Evolutionary conservation across 2,888 invertebrate genomes (phyloP), one percentile per base, ranked within the genome.

Genomic region (Cylindroiulus punctatus): DNA sequence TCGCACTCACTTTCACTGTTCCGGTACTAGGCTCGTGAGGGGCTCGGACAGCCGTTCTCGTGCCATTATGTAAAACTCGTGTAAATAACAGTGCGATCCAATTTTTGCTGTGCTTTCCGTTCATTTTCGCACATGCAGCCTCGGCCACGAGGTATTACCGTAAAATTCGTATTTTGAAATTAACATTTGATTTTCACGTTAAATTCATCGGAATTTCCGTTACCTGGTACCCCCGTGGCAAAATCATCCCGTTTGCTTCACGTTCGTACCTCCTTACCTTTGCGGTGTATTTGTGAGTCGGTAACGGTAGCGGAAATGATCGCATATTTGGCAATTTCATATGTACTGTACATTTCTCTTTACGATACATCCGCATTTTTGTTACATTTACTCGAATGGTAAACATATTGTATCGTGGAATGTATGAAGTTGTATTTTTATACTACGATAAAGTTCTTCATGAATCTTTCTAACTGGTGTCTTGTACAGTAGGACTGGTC

Each of bases 301-400:
- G 22, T 26, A 8, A 30, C 30, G 12, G 22, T 26, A 8, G 14
- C 30, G 12, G 2, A 76, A 76, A 10, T 5, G 26, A 76, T 26
- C 26, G 14, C 76, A 76, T 30, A 76, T 30, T 30, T 30, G 14
- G 22, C 14, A 76, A 76, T 76, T 76, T 76, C 76, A 76, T 76
- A 76, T 76, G 76, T 76, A 76, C 76, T 76, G 76, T 76, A 76
- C 76, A 76, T 76, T 76, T 76, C 76, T 76, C 76, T 76, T 76
- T 76, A 26, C 26, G 76, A 76, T 76, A 30, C 76, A 14, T 76
- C 57, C 76, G 30, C 76, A 76, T 76, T 76, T 65, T 76, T 76
- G 76, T 76, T 76, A 76, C 26, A 30, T 76, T 76, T 76, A 30
- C 76, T 76, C 76, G 76, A 76, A 26, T 76, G 22, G 22, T 30